Conservation (phyloP, 2,797 vertebrate genomes). For the Tenualosa ilisha region DNA sequence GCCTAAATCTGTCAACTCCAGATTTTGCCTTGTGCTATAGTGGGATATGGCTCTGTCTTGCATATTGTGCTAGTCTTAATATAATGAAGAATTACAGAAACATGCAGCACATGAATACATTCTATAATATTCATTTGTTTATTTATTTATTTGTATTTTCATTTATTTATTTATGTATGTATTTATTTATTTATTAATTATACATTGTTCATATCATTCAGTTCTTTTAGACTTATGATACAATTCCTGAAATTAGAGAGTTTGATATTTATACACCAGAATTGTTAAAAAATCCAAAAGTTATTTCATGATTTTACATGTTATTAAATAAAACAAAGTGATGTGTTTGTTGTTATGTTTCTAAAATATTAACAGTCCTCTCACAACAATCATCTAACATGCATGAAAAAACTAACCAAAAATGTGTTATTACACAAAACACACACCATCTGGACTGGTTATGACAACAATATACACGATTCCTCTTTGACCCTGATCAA, state of each 20-base stretch:
- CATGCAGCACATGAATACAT: neutral
- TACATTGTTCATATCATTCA: too few relatives aligned
- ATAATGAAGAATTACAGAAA: neutral
- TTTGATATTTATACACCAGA: neutral
- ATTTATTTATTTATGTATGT: neutral
- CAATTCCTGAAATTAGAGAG: neutral
- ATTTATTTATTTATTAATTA: neutral
- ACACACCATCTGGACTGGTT: constrained; percentile 5
- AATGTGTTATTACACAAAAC: neutral
- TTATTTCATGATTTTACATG: too few relatives aligned
- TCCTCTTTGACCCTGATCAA: neutral
- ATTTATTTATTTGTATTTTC: neutral
- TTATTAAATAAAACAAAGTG: neutral
- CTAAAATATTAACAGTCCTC: neutral
- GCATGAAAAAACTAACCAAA: neutral
- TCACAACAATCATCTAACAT: neutral
- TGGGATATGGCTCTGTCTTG: neutral
- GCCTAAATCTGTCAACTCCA: constrained; percentile 43
- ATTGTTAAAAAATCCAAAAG: too few relatives aligned
- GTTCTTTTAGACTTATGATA: neutral
- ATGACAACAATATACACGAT: neutral
- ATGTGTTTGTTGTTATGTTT: neutral
- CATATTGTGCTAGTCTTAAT: neutral
- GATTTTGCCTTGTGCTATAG: constrained; percentile 68
- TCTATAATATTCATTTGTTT: neutral